Percentiles rank a stretch among this genome's conserved stretches.
Conservation (phyloP, 2,113 vertebrate genomes). For the Gorilla gorilla region DNA sequence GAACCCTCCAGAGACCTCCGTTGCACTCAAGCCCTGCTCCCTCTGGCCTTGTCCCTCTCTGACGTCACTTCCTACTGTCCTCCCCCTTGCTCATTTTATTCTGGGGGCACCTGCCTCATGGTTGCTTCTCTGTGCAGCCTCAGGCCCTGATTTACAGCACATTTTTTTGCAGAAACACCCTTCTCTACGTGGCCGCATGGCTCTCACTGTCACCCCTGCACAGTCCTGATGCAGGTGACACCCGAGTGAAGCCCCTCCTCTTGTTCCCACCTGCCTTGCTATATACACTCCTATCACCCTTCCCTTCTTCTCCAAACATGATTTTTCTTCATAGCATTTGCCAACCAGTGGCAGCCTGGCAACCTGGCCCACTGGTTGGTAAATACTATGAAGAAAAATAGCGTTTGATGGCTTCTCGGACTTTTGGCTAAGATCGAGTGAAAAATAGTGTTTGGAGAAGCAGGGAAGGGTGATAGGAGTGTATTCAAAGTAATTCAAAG, state of each 20-base stretch:
- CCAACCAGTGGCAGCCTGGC: no score
- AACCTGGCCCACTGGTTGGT: no score
- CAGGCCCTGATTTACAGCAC: not conserved
- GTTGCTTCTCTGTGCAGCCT: not conserved
- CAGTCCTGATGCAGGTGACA: no score
- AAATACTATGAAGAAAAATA: no score
- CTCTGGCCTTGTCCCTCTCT: not conserved
- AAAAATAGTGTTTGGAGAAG: no score
- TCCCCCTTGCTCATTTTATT: not conserved
- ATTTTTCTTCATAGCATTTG: not conserved
- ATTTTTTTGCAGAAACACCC: not conserved
- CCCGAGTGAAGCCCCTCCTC: not conserved
- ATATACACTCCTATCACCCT: no score
- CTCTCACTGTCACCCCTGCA: not conserved
- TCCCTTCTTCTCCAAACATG: not conserved
- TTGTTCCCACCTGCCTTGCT: not conserved
- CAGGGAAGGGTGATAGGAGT: no score
- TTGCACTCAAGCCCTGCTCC: accelerated
- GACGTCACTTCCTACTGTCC: not conserved
- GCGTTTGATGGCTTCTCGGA: no score
- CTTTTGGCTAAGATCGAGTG: no score
- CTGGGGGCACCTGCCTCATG: not conserved
- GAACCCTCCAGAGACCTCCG: not conserved
- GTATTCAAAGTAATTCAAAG: no score
- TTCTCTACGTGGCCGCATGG: not conserved